Evolutionary conservation across 2,113 vertebrate species (phyloP), one percentile per base, ranked within the genome.

Genomic region (Alethe diademata): DNA sequence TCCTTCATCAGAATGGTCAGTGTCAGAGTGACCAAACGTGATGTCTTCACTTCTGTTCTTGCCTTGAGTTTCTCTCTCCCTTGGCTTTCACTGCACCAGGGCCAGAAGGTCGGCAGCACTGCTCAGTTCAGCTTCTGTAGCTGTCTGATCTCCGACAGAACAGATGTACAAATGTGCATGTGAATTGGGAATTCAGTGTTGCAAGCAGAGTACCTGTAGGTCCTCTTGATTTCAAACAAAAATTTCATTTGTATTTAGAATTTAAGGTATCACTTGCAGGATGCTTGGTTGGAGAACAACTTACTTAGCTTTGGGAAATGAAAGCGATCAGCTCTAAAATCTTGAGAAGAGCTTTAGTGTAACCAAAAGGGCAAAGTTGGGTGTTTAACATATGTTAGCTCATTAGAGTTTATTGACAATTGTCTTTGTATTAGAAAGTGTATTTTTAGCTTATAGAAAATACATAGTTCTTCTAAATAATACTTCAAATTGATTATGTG

Each of bases 391-490:
- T 31, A 5, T 64, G 12, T 62, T 54, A 29, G 35, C 67, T 82
- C 19, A 6, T 71, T 66, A 70, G 29, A 73, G 31, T 48, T 74
- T 58, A 51, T 43, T 80, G 47, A 62, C 15, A 42, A 12, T 54
- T 19, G 43, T 14, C n/a, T 56, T 86, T 62, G 18, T 83, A 56
- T 60, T 91, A 72, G 58, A 29, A 88, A 88, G 24, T 58, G 3
- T 65, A 47, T 76, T 94, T 92, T 87, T 82, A 54, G 10, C 17
- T 81, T 58, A 12, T 7, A 84, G 53, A 78, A 74, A 40, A n/a
- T 43, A 24, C 1, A 14, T 31, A 33, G 22, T 78, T 96, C 29
- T 50, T 88, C 84, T 61, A 86, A 87, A 57, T 88, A 54, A 40
- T 83, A 42, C 26, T 81, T 84, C 26, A 62, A 23, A 50, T 86